A percentile compares a stretch with the other conserved stretches of the same genome.
These are phyloP conservation scores for Sebastes umbrosus DNA, from an alignment of 2,797 vertebrate genomes.

Conservation along the genomic window DNA sequence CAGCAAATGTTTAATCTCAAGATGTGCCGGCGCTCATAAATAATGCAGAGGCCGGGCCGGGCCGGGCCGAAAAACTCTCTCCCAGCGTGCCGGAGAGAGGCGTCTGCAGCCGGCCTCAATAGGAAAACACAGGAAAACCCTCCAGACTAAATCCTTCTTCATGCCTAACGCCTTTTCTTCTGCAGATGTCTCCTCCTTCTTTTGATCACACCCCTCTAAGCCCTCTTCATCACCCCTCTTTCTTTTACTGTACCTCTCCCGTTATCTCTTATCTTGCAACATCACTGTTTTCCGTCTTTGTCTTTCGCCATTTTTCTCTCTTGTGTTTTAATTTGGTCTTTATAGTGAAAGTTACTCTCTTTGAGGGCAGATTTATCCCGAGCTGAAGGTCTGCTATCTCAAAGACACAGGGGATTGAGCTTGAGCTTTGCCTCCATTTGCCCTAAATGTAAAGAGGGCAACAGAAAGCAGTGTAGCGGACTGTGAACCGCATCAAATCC, in stretches of 20 bases:
- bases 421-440: conserved; percentile 76
- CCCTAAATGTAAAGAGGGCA: conserved; percentile 78
- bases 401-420: conserved; percentile 77
- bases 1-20: conserved; percentile 91
- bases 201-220: conserved; percentile 7
- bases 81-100: conserved; percentile 43
- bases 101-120: conserved; percentile 36
- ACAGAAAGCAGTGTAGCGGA: conserved; percentile 82
- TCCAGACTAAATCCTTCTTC: conserved; percentile 48
- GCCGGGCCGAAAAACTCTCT: conserved; percentile 31
- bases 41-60: conserved; percentile 82
- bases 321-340: conserved; percentile 37
- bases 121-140: conserved; percentile 32
- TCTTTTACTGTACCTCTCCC: conserved; percentile 3
- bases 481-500: conserved; percentile 88
- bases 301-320: not conserved
- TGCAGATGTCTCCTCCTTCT: conserved; percentile 22
- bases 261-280: not conserved
- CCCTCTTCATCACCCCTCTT: not conserved
- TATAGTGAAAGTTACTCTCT: conserved; percentile 14
- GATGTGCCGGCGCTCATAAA: conserved; percentile 87
- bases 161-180: not conserved
- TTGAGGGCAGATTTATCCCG: conserved; percentile 51
- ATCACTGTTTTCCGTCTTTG: not conserved
- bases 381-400: conserved; percentile 68